A percentile compares a stretch with the other conserved stretches of the same genome.
These are phyloP conservation scores for Phengaris arion DNA, from an alignment of 2,888 invertebrate genomes.

Conservation along the genomic window DNA sequence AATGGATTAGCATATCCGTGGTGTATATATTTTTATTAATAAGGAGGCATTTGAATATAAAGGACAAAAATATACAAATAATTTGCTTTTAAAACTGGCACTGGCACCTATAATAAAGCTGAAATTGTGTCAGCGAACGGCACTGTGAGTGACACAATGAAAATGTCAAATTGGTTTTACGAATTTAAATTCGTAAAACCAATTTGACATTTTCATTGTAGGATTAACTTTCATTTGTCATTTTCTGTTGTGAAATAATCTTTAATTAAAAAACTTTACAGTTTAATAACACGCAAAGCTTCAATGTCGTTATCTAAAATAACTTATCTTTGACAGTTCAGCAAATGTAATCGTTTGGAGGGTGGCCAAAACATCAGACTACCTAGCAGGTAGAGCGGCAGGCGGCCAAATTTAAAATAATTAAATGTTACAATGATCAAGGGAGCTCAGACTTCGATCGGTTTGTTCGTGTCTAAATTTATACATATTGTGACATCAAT, in stretches of 20 bases:
- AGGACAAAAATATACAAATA: no score
- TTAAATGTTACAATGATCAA: constrained; percentile 74
- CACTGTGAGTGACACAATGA: no score
- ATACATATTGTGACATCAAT: constrained; percentile 27
- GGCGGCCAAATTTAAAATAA: constrained; percentile 73
- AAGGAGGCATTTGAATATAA: no score
- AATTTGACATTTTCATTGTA: constrained; percentile 4
- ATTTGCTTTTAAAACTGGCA: background rate
- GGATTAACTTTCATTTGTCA: constrained; percentile 17
- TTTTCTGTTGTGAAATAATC: constrained; percentile 3
- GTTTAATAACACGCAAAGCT: constrained; percentile 45
- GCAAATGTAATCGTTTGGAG: constrained; percentile 74
- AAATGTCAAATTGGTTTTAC: no score
- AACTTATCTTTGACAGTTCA: constrained; percentile 78
- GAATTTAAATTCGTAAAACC: constrained; percentile 21
- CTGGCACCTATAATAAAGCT: background rate
- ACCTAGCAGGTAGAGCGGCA: constrained; percentile 76
- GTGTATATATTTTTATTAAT: no score
- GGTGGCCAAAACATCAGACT: constrained; percentile 59
- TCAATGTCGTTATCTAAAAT: constrained; percentile 77
- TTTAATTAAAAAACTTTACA: constrained; percentile 19
- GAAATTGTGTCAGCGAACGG: background rate
- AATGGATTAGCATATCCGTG: no score
- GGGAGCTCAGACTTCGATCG: constrained; percentile 62
- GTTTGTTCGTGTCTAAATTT: constrained; percentile 35